Percentiles rank a stretch among this genome's conserved stretches.
These are phyloP conservation scores for Thaumetopoea pityocampa DNA, from an alignment of 1,140 invertebrate genomes.

Conservation along the genomic window DNA sequence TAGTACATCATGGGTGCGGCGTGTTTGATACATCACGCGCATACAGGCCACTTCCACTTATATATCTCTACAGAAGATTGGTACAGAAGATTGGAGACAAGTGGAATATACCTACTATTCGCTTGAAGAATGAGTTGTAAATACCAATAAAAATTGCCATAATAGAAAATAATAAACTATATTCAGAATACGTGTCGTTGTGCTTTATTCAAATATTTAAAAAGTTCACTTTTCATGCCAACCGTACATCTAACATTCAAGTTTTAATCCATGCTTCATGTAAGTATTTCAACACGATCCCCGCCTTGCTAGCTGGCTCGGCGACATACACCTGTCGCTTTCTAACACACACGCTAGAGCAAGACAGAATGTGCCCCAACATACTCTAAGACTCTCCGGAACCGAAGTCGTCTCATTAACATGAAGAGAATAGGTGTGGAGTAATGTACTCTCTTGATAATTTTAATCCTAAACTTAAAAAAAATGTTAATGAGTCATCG, in stretches of 20 bases:
- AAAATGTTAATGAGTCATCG: too few relatives aligned
- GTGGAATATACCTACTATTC: too few relatives aligned
- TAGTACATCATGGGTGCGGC: too few relatives aligned
- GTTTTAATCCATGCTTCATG: conserved; percentile 65
- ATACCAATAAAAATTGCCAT: too few relatives aligned
- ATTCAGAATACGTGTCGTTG: conserved; percentile 7
- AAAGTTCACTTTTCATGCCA: conserved; percentile 26
- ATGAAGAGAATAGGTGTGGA: conserved; percentile 21
- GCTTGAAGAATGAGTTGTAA: too few relatives aligned
- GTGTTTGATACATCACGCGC: too few relatives aligned
- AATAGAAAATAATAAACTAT: too few relatives aligned
- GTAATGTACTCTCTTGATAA: conserved; percentile 22
- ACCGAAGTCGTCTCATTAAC: conserved; percentile 18
- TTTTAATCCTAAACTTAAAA: conserved; percentile 16
- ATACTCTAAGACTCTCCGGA: conserved; percentile 9
- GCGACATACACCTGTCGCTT: conserved; percentile 28
- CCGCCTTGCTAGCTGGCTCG: conserved; percentile 44
- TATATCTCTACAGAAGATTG: too few relatives aligned
- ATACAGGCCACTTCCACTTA: too few relatives aligned
- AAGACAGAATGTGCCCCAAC: conserved; percentile 20
- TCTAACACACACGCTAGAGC: conserved; percentile 24
- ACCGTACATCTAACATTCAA: conserved; percentile 43
- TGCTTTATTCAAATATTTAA: conserved; percentile 6
- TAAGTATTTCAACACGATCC: conserved; percentile 66
- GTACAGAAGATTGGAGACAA: too few relatives aligned